Conservation (phyloP, 2,113 vertebrate genomes). For the Callocephalon fimbriatum region DNA sequence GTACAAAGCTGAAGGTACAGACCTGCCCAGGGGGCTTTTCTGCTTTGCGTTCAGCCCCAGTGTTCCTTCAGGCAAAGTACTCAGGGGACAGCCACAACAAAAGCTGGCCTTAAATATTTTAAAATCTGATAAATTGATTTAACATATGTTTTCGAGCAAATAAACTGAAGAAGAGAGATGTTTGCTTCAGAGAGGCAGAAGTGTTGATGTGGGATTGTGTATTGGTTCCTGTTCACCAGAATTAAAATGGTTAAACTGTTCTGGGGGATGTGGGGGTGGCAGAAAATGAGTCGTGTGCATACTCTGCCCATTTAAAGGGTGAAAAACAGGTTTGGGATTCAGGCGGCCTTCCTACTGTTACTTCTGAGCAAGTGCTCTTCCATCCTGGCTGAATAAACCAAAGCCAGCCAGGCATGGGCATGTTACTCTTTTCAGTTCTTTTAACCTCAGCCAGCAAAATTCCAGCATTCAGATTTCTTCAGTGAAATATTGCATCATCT, state of each 20-base stretch:
- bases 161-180: background rate
- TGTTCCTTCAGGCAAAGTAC: background rate
- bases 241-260: background rate
- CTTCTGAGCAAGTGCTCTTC: background rate
- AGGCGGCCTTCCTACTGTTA: background rate
- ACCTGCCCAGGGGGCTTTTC: background rate
- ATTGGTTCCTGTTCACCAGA: background rate
- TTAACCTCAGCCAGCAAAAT: background rate
- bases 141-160: background rate
- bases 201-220: background rate
- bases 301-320: background rate
- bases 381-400: background rate
- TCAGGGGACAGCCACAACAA: background rate
- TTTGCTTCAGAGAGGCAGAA: background rate
- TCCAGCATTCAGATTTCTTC: background rate
- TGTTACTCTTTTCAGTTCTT: background rate
- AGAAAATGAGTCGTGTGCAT: background rate
- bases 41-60: background rate
- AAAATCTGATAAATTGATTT: background rate
- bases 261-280: fast-evolving
- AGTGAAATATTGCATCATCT: background rate
- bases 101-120: background rate
- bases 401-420: background rate
- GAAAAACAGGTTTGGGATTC: background rate
- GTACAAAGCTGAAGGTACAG: background rate